Evolutionary conservation across 2,888 invertebrate genomes (phyloP), one percentile per base, ranked within the genome.

Genomic region (Dugesia japonica): DNA sequence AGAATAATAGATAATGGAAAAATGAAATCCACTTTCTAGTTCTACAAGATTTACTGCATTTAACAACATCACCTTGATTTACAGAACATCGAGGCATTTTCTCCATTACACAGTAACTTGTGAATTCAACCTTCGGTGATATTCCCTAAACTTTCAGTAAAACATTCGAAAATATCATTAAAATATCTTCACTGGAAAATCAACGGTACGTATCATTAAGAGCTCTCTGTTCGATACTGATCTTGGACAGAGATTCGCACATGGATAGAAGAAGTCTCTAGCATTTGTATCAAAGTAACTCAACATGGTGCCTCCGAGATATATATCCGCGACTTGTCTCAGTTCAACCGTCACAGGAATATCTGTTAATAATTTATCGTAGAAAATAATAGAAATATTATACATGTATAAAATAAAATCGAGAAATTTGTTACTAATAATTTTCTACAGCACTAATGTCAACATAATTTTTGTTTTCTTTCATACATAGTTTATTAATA

Each of bases 181-280:
- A 74, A 72, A 15, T 7, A 13, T 9, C 1, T 83, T 80, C 79
- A 84, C 84, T 26, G 84, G 83, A 78, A 83, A 84, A 27, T 82
- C 82, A 71, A 82, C 79, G 9, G 83, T 82, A 33, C 83, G 80
- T 31, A 81, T 79, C 79, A 84, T 79, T 7, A 84, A 80, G 15
- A 83, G 78, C 78, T 83, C 82, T 74, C 83, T 79, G 26, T 76
- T 56, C 4, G 27, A 38, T 20, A 42, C 56, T 15, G 28, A 33
- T 4, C 73, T 33, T 20, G 83, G 82, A 42, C 81, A 80, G n/a
- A 82, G 80, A 1, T 80, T 79, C 17, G 83, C 82, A 77, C 81
- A 83, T 13, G 84, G 84, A 78, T 82, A 84, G 26, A 84, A 81
- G 80, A 84, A 84, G 73, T 82, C 82, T 23, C 81, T 80, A 17